Conservation (phyloP, 2,797 vertebrate genomes). For the Mormyrus hasselquistii region DNA sequence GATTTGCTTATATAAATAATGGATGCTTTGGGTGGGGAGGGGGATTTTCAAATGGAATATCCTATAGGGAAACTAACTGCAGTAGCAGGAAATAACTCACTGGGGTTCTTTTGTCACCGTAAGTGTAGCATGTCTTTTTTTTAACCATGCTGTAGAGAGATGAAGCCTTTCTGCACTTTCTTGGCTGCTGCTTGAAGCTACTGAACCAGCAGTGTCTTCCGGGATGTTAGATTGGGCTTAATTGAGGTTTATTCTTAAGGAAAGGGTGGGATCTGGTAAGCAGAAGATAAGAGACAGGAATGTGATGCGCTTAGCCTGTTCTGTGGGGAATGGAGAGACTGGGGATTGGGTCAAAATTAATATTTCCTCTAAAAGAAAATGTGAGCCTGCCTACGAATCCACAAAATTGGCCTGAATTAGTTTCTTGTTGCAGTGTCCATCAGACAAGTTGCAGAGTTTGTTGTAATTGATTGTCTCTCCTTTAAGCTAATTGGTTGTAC, state of each 20-base stretch:
- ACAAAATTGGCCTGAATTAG: background rate
- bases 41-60: background rate
- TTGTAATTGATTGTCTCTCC: background rate
- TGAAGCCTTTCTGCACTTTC: background rate
- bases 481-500: background rate
- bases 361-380: background rate
- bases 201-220: background rate
- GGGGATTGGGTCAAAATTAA: background rate
- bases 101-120: background rate
- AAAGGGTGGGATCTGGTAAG: slow-evolving; percentile 60
- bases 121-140: background rate
- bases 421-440: background rate
- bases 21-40: background rate
- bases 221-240: slow-evolving; percentile 19
- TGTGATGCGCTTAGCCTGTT: slow-evolving; percentile 30
- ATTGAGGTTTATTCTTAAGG: slow-evolving; percentile 39
- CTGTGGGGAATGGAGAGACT: slow-evolving; percentile 26
- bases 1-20: background rate
- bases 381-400: background rate
- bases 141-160: background rate
- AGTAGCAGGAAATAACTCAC: background rate
- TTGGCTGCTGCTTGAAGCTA: background rate
- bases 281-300: slow-evolving; percentile 50
- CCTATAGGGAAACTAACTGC: background rate
- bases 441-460: background rate